Conservation (phyloP, 2,113 vertebrate genomes). For the Thamnophis sirtalis region DNA sequence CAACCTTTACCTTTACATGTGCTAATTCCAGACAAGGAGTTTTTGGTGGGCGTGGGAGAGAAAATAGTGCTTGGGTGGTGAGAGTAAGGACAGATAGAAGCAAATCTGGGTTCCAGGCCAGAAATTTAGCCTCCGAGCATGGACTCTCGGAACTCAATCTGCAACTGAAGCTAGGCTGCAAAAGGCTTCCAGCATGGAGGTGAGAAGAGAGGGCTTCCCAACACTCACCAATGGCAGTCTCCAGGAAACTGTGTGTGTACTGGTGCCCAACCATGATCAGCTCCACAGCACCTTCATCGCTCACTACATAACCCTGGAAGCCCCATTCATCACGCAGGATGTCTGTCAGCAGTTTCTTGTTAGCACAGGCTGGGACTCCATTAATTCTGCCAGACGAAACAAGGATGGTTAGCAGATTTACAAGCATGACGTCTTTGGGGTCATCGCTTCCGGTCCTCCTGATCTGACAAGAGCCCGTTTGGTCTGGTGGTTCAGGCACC, state of each 20-base stretch:
- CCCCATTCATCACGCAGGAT: constrained; percentile 66
- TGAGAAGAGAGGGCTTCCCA: fast-evolving
- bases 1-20: not conserved
- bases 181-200: too few relatives aligned
- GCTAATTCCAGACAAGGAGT: not conserved
- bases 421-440: fast-evolving
- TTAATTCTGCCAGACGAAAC: constrained; percentile 55
- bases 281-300: constrained; percentile 64
- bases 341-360: constrained; percentile 62
- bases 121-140: too few relatives aligned
- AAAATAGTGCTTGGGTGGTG: not conserved
- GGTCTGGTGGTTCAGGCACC: not conserved
- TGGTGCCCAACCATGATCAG: constrained; percentile 57
- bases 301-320: constrained; percentile 65
- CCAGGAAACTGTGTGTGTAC: constrained; percentile 60
- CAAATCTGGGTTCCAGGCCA: not conserved
- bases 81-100: not conserved
- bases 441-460: not conserved
- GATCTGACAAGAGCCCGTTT: not conserved
- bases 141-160: not conserved
- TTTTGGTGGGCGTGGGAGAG: not conserved
- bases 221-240: constrained; percentile 52
- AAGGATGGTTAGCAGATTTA: fast-evolving
- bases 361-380: constrained; percentile 56
- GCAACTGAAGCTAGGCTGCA: not conserved